phyloP scores from a whole-genome alignment of 2,113 vertebrate species.

The Loxodonta africana region DNA sequence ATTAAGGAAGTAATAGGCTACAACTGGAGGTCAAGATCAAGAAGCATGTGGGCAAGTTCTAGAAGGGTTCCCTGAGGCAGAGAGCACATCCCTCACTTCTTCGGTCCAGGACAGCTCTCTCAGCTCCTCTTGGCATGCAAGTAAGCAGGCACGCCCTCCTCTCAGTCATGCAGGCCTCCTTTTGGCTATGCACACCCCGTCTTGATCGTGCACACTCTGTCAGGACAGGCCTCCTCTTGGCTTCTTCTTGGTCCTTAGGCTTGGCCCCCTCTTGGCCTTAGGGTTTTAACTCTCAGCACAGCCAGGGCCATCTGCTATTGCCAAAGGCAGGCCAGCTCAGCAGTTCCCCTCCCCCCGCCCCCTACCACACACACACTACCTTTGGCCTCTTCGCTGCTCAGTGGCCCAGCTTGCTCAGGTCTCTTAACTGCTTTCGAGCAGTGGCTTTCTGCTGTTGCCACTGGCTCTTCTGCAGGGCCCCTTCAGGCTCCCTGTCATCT shows the following conservation, averaged over 20 bases:
- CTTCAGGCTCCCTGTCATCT: background rate
- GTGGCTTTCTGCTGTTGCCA: background rate
- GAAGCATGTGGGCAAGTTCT: too few relatives aligned
- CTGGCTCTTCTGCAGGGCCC: background rate
- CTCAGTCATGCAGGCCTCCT: background rate
- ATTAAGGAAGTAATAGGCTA: background rate
- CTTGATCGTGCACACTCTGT: background rate
- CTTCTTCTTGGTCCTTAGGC: background rate
- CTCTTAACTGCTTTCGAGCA: background rate
- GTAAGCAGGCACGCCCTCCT: background rate
- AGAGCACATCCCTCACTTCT: background rate
- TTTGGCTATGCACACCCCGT: too few relatives aligned
- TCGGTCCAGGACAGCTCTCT: background rate
- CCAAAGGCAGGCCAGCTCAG: background rate
- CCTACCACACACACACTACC: background rate
- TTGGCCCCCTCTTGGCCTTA: background rate
- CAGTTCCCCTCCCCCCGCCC: too few relatives aligned
- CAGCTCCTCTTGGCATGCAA: background rate
- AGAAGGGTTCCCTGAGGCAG: background rate
- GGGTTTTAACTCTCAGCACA: too few relatives aligned
- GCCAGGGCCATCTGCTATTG: background rate
- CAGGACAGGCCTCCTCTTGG: background rate
- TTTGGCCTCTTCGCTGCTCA: background rate
- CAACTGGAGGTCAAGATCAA: background rate
- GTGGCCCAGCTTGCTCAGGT: background rate